Evolutionary conservation across 2,797 vertebrate genomes (phyloP), one percentile per base, ranked within the genome.

Genomic region (Coregonus suidteri): DNA sequence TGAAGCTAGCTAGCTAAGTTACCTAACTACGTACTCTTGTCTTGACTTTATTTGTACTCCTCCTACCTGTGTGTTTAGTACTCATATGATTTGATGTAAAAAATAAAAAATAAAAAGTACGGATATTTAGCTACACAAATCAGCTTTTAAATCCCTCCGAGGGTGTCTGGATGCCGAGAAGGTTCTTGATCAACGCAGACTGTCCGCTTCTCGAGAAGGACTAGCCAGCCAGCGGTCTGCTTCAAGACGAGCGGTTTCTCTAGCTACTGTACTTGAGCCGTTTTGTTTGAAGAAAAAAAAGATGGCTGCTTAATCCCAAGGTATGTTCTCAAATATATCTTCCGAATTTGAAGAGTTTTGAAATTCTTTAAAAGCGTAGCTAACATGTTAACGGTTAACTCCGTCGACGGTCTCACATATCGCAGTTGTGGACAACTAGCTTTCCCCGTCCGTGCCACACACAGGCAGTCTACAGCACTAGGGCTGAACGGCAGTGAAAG

Each of bases 401-500:
- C 90, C 90, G 53, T 53, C 30, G 59, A 85, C 90, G 84, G 89
- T 87, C 90, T 89, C 90, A 91, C 91, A 76, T 91, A 91, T 90
- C 91, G 88, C 77, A 86, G 79, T 92, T 91, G 89, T 25, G 25
- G 25, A 25, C 25, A 25, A 25, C 25, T 25, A 25, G 25, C 25
- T 25, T 25, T 25, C 25, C 25, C 25, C 25, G 53, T 54, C 53
- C 93, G 93, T 93, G 92, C 94, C 95, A 95, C 94, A 94, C 94
- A 94, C 95, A 94, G 93, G 91, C 94, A 93, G 93, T 87, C 81
- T 68, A 77, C 81, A 74, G 86, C 91, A 89, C 85, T 88, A 88
- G 90, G 68, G 37, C 85, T 87, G 94, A 93, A 90, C 95, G 90
- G 94, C 94, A 93, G 93, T 93, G 93, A 94, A 94, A 94, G 93